Base-by-base conservation (phyloP, 2,113 vertebrate species). In the Eurystomus gularis region DNA sequence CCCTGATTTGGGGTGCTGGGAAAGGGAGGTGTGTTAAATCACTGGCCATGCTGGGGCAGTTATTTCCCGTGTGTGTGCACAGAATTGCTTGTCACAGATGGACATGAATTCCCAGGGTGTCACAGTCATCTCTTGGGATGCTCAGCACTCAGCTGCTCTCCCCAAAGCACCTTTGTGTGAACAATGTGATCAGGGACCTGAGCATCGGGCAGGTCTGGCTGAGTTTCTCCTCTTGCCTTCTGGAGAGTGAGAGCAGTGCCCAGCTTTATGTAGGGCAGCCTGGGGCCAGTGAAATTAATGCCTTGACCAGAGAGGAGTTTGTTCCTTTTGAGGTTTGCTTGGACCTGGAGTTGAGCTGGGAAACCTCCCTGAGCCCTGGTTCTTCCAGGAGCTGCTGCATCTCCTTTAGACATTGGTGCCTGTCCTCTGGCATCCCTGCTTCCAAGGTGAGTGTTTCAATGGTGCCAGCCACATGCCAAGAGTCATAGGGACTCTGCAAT, bases 61-160 rank as follows among this genome's bases (percentile, higher is more conserved):
- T 44, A 3, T 39, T 80, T 77, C 3, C 0, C 6, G 7, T 39
- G 29, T 37, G 29, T 40, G 18, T 52, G 8, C 52, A 48, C 18
- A n/a, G 15, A 82, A 86, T 33, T 25, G 51, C 46, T 70, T 5
- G 1, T 7, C 12, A 3, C 35, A 48, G 10, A 17, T 60, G 73
- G 77, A 17, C 24, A 24, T 28, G 2, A 25, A 7, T 73, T 80
- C 49, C 49, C 3, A 6, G 37, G 25, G 13, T 64, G 64, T 70
- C 37, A 6, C 3, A 2, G 33, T 25, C 0, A 0, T 48, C 23
- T 44, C 40, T 40, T 29, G 58, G 57, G 75, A 17, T 69, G 64
- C 79, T 82, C 62, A 68, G 51, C 8, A 7, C 52, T 55, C 44
- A 26, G 46, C 52, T 58, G 26, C 42, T 58, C 64, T 73, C 17